A percentile compares a stretch with the other conserved stretches of the same genome.
Evolutionary conservation across 1,140 invertebrate genomes (phyloP).

Genomic region (Bombus soroeensis): DNA sequence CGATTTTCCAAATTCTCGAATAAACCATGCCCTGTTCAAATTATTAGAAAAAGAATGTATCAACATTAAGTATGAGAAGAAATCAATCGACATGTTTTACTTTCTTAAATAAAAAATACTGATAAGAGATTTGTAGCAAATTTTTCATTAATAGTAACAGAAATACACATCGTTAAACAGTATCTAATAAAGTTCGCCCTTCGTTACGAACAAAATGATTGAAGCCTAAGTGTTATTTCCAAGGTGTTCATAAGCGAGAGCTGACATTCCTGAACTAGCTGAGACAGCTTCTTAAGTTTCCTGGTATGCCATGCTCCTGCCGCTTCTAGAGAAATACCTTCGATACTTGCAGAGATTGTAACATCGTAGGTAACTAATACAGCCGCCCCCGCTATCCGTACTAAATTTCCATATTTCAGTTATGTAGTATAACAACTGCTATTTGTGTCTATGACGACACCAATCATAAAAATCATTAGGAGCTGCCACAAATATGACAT

Average conservation of each 20-base stretch:
- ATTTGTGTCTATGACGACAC: background rate
- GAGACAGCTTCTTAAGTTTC: constrained; percentile 60
- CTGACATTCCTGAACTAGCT: constrained; percentile 48
- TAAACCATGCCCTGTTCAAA: background rate
- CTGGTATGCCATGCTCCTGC: constrained; percentile 43
- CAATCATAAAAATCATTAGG: background rate
- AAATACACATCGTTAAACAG: background rate
- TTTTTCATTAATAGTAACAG: too few relatives aligned
- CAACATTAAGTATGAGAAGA: background rate
- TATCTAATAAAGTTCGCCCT: background rate
- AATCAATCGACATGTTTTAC: too few relatives aligned
- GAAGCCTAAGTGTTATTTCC: constrained; percentile 42
- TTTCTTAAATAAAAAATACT: too few relatives aligned
- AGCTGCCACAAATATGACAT: background rate
- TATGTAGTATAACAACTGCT: constrained; percentile 35
- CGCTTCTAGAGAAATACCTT: constrained; percentile 50
- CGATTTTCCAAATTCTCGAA: background rate
- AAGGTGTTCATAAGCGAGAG: constrained; percentile 54
- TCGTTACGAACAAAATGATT: background rate
- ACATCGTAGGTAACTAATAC: constrained; percentile 47
- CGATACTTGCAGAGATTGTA: constrained; percentile 63
- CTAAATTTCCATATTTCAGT: constrained; percentile 29
- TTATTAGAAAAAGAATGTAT: background rate
- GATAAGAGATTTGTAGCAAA: too few relatives aligned
- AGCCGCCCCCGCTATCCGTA: background rate